Evolutionary conservation across 2,888 invertebrate species (phyloP).

Genomic region (Hydropsyche betteni): DNA sequence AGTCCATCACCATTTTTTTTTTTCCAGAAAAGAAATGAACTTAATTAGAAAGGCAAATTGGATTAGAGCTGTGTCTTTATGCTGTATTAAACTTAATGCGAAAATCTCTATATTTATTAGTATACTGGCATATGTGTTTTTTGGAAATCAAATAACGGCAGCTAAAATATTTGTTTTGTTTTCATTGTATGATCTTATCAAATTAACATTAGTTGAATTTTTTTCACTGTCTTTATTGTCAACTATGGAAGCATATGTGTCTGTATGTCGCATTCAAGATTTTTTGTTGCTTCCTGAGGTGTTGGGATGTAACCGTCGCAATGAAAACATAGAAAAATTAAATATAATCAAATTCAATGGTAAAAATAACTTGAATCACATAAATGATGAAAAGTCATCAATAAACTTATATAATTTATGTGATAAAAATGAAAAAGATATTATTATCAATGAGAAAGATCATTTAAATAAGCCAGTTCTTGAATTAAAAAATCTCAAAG

Average conservation of each 20-base stretch:
- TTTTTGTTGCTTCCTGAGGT: slow-evolving; percentile 66
- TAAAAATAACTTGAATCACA: not conserved
- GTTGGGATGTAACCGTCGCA: slow-evolving; percentile 44
- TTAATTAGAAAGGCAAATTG: slow-evolving; percentile 74
- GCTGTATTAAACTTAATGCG: slow-evolving; percentile 79
- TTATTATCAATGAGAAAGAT: slow-evolving; percentile 11
- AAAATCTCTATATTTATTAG: slow-evolving; percentile 82
- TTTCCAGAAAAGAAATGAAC: slow-evolving; percentile 73
- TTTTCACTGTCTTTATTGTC: slow-evolving; percentile 82
- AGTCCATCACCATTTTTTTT: slow-evolving; percentile 6
- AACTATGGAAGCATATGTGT: slow-evolving; percentile 79
- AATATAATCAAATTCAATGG: slow-evolving; percentile 27
- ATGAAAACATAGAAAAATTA: not conserved
- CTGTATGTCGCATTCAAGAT: slow-evolving; percentile 75
- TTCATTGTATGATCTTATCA: slow-evolving; percentile 81
- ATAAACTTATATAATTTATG: not conserved
- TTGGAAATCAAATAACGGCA: slow-evolving; percentile 74
- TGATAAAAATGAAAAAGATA: not conserved
- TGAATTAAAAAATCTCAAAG: not conserved
- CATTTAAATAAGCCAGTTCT: not conserved
- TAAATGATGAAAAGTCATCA: not conserved
- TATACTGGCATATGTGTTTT: slow-evolving; percentile 73
- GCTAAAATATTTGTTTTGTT: slow-evolving; percentile 82
- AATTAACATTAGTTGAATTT: slow-evolving; percentile 81
- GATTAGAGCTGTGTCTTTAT: slow-evolving; percentile 73